Base-by-base conservation (phyloP, 2,888 invertebrate species). In the Strigamia maritima region DNA sequence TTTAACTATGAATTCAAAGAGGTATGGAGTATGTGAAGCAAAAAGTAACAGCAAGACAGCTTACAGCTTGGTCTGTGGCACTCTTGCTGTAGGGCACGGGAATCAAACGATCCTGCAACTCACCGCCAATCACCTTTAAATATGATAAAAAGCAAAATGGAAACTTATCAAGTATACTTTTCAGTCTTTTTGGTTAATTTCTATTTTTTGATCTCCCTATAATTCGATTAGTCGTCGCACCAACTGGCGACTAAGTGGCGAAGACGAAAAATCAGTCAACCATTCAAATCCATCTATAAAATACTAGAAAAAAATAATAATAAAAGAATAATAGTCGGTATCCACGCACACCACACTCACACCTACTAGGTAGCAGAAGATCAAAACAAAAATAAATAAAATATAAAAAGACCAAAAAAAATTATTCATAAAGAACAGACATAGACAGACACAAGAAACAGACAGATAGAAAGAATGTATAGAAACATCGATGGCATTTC, bases 11-110 rank as follows among this genome's bases (percentile, higher is more conserved):
- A 76, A 80, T 49, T 76, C 75, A 80, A 82, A 81, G 60, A 80
- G 80, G 79, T 77, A 76, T 80, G 19, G 22, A 54, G 54, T 54
- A 54, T 19, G 54, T 54, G 77, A 81, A 81, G 80, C 81, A 76
- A 80, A 81, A 81, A 80, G 79, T 77, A 79, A 54, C 78, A 78
- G 74, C 80, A 81, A 79, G 77, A 90, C 90, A 89, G 93, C 97
- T 97, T 97, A 97, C 97, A 95, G 97, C 97, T 94, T 97, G 97
- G 92, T 97, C 97, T 90, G 97, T 97, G 90, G 96, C 95, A 90
- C 95, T 96, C 94, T 97, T 97, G 95, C 97, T 97, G 94, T 97
- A 97, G 90, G 97, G 97, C 90, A 97, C 97, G 90, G 97, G 96
- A 90, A 97, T 97, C 93, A 97, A 94, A 90, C 97, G 95, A 91